phyloP scores from a whole-genome alignment of 2,797 vertebrate genomes.

The Micromesistius poutassou region DNA sequence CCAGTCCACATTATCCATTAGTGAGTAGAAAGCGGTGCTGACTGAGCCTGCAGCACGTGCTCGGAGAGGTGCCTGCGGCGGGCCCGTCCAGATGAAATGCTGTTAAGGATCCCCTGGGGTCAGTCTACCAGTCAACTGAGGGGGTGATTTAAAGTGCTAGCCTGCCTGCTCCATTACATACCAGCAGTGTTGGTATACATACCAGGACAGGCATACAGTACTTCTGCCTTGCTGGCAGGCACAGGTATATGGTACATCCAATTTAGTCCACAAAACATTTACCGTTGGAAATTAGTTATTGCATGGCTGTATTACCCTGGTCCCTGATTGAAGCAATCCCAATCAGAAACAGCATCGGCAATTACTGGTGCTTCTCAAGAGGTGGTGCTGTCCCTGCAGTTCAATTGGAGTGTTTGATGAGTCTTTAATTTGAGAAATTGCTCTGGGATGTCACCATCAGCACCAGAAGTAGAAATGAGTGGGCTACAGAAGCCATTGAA shows the following conservation, averaged over 20 bases:
- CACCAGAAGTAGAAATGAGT: slow-evolving; percentile 53
- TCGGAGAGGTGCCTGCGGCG: slow-evolving; percentile 36
- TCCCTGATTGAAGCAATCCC: neutral
- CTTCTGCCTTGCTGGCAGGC: neutral
- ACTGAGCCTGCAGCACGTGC: slow-evolving; percentile 37
- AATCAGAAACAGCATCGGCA: neutral
- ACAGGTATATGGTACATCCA: neutral
- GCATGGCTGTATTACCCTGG: neutral
- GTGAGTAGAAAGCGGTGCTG: slow-evolving; percentile 34
- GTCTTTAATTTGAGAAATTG: slow-evolving; percentile 6
- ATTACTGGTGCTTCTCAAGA: neutral
- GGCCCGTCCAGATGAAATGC: slow-evolving; percentile 29
- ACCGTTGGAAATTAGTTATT: neutral
- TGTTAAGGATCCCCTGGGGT: slow-evolving; percentile 37
- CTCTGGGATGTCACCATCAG: slow-evolving; percentile 44
- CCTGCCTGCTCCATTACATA: neutral
- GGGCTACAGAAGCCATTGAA: slow-evolving; percentile 48
- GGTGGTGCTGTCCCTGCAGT: neutral
- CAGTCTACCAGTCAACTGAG: slow-evolving; percentile 34
- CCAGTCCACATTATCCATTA: slow-evolving; percentile 50
- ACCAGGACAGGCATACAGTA: neutral
- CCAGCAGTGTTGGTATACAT: slow-evolving; percentile 5
- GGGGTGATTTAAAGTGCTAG: slow-evolving; percentile 24
- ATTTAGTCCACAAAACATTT: slow-evolving; percentile 1
- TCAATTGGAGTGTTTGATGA: neutral